Evolutionary conservation across 2,797 vertebrate genomes (phyloP), one percentile per base, ranked within the genome.

Genomic region (Micropoecilia bifurca): DNA sequence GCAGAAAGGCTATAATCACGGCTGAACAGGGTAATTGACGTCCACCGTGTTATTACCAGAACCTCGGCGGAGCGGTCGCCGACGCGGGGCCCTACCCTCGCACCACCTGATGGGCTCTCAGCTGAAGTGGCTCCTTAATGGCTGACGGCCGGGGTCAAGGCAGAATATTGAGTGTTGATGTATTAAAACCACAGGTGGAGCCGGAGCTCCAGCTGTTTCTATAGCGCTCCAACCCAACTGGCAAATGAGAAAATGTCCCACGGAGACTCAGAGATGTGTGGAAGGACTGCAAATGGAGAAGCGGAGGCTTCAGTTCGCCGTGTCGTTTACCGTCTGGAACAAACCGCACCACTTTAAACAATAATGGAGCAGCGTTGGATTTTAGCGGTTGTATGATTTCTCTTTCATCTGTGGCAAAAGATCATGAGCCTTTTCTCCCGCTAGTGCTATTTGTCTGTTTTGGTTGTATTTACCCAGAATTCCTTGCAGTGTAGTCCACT

Each of bases 11-110:
- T 57, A 55, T 83, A 87, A 88, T 78, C 57, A 74, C 47, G 61
- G 81, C 76, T 71, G 77, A 82, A 82, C 69, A 66, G 73, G 75
- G 68, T 89, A 91, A 93, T 87, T 83, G 75, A 76, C 73, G 80
- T 80, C 71, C 77, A 28, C 78, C 8, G 45, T 76, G 78, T 80
- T 84, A 85, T 88, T 89, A 90, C 85, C 80, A 79, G 61, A 86
- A 75, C 61, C 61, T 81, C 74, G 22, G 43, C 4, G 20, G 82
- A 87, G 82, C 80, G 77, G 79, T 83, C 68, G 76, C 82, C 81
- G 76, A 77, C 75, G 76, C 85, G 85, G 76, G 84, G 82, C 66
- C 63, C 76, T 77, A 76, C 77, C 81, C 48, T 50, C 48, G 2
- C 48, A 3, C 20, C 20, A 22, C 48, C 48, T 3, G 48, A 50